These are phyloP conservation scores for Amiota mariae DNA, from an alignment of 2,888 invertebrate species.

Conservation along the genomic window DNA sequence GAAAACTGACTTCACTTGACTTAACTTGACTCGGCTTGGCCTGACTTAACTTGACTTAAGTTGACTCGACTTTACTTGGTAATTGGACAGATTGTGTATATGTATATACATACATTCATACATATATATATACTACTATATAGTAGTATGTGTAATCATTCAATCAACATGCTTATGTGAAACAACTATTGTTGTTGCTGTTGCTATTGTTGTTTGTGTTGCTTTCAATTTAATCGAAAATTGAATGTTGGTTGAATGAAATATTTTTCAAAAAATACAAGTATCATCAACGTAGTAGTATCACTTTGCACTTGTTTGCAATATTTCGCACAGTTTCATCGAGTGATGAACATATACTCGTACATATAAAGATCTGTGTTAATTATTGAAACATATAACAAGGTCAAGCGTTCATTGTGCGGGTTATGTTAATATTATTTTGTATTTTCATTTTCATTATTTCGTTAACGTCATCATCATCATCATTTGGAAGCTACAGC, in stretches of 20 bases:
- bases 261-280: background rate
- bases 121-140: no score
- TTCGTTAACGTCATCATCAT: conserved; percentile 34
- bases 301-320: background rate
- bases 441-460: conserved; percentile 8
- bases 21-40: no score
- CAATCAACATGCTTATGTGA: background rate
- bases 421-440: background rate
- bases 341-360: no score
- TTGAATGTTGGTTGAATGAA: conserved; percentile 6
- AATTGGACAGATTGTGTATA: conserved; percentile 5
- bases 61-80: background rate
- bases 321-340: conserved; percentile 20
- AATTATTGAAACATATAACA: background rate
- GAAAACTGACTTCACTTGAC: no score
- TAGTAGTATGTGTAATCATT: background rate
- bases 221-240: background rate
- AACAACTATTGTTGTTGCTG: no score
- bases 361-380: no score
- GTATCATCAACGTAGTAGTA: no score
- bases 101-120: background rate
- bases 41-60: no score
- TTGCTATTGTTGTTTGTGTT: background rate
- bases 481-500: no score
- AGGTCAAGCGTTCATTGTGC: conserved; percentile 9